Percentiles rank a stretch among this genome's conserved stretches.
Evolutionary conservation across 2,888 invertebrate genomes (phyloP).

Genomic region (Cephalotes varians): DNA sequence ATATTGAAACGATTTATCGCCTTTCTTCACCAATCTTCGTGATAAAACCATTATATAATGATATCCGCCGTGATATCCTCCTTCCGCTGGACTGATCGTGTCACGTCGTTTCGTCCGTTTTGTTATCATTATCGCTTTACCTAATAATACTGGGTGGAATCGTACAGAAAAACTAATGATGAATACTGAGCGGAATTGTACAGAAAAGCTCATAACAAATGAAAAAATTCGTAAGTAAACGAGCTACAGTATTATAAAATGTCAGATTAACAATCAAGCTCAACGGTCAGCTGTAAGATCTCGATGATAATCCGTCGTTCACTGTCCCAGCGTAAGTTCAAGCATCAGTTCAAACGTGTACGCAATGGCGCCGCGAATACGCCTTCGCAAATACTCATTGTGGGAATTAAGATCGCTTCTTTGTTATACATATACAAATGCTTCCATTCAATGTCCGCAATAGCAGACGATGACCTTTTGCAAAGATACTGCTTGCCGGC

Average conservation of each 20-base stretch:
- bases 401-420: slow-evolving; percentile 55
- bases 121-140: slow-evolving; percentile 49
- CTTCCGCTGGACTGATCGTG: background rate
- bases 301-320: background rate
- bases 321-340: background rate
- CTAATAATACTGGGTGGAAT: slow-evolving; percentile 36
- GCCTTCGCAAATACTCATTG: slow-evolving; percentile 49
- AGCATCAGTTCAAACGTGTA: background rate
- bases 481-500: slow-evolving; percentile 66
- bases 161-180: slow-evolving; percentile 2
- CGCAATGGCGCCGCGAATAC: slow-evolving; percentile 38
- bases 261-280: background rate
- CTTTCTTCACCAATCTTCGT: slow-evolving; percentile 19
- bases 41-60: slow-evolving; percentile 26
- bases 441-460: slow-evolving; percentile 68
- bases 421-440: slow-evolving; percentile 62
- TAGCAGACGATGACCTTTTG: slow-evolving; percentile 76
- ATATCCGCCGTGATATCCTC: slow-evolving; percentile 44
- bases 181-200: background rate
- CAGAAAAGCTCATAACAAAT: slow-evolving; percentile 4
- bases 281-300: background rate
- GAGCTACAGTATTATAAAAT: background rate
- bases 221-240: background rate
- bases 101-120: background rate
- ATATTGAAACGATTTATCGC: slow-evolving; percentile 28